Base-by-base conservation (phyloP, 1,140 invertebrate species). In the Cydia amplana region DNA sequence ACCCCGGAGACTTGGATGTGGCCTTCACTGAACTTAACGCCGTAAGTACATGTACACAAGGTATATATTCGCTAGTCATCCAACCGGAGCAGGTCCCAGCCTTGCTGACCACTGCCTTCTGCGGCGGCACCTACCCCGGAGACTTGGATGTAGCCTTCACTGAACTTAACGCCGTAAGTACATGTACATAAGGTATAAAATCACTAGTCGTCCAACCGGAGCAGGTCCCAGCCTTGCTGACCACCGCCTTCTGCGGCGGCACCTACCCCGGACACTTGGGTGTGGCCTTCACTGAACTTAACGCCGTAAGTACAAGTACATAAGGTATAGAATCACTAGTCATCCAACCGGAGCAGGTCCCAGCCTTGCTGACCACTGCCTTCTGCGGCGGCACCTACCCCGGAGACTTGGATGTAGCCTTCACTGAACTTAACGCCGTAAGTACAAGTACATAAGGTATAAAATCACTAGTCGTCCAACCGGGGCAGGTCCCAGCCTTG, bases 91-190 rank as follows among this genome's bases (percentile, higher is more conserved):
- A 82, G 55, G 84, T 90, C 36, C 75, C 82, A 9, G 76, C 83
- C 4, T 76, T 92, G 73, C 85, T 92, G 43, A 78, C 78, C 32
- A 79, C 85, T 16, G 80, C 86, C 12, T 91, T 92, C 76, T 77
- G 81, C 6, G 83, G 79, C 4, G 75, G 73, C 55, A 75, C 79
- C 6, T 89, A 79, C 74, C 76, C 74, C 4, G 86, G 87, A 6
- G 86, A 91, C 51, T n/a, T 91, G 2, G 87, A 92, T 28, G 78
- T 76, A 0, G 88, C 85, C 49, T 89, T 90, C 79, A 88, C 86
- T 0, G 78, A 89, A 14, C 80, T 93, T 3, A 82, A 88, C 65
- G 78, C 80, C 60, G 91, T 93, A 75, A 77, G 79, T 78, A 14
- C 20, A 10, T 1, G 9, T 43, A 43, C 3, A 2, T 2, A 12